Base-by-base conservation (phyloP, 2,113 vertebrate species). In the Takifugu flavidus region DNA sequence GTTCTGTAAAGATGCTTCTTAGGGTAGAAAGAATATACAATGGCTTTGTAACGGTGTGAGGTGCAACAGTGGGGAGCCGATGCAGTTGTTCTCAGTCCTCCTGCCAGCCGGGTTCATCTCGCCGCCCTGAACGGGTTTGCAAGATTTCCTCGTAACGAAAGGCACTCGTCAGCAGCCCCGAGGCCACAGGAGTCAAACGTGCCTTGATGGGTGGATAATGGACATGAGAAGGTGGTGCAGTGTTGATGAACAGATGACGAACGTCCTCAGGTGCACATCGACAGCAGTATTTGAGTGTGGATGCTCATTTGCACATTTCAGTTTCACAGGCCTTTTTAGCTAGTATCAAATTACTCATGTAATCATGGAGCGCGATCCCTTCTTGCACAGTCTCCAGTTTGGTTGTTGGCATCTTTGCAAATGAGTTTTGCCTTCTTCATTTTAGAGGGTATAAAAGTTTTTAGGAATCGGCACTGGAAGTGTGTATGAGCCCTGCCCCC, bases 131-230 rank as follows among this genome's bases (percentile, higher is more conserved):
- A 72, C 46, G 51, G 65, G 47, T 49, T 49, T 51, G 57, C 51
- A 54, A 56, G 55, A 67, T 65, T 45, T 28, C 64, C 46, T 59
- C 57, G 67, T 54, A 70, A 72, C 49, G 70, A 62, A 62, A 56
- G 53, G 47, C 50, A 56, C 55, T 67, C 49, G 74, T 78, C 67
- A 75, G 57, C 66, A 63, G 51, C 62, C 56, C 20, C 6, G 31
- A 71, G 76, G 67, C 69, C 65, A 62, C 25, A 25, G 6, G 14
- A 27, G n/a, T 73, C 67, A 63, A 52, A 53, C 56, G 65, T 27
- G 56, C 60, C 63, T 62, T 65, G 58, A 75, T 65, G 63, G 15
- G 62, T 76, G 51, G 68, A 61, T 70, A 60, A 66, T 67, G 25
- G 53, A 55, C 15, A 44, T 12, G 55, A 69, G 52, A 64, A 64